Percentiles rank a stretch among this genome's conserved stretches.
phyloP scores from a whole-genome alignment of 1,140 invertebrate genomes.

The Marisa cornuarietis region DNA sequence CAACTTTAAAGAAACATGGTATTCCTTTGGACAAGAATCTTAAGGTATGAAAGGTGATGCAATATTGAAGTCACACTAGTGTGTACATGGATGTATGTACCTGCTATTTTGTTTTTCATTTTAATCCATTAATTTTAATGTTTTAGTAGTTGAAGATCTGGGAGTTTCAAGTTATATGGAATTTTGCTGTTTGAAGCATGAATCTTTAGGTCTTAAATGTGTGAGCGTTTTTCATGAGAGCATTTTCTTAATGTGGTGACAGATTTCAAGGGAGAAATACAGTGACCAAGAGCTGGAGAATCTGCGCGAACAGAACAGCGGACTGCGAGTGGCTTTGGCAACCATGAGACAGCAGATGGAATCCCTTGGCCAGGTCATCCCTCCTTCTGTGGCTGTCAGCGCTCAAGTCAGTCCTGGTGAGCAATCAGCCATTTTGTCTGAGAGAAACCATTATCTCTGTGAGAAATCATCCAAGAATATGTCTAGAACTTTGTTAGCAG shows the following conservation, averaged over 20 bases:
- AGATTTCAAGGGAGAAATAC: conserved; percentile 23
- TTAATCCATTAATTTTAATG: too few relatives aligned
- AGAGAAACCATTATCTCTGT: neutral
- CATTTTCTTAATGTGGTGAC: neutral
- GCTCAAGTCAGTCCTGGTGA: neutral
- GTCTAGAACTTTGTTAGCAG: neutral
- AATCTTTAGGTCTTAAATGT: neutral
- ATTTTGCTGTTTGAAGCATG: neutral
- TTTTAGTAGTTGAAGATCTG: too few relatives aligned
- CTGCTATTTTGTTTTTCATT: too few relatives aligned
- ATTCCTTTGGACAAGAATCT: conserved; percentile 54
- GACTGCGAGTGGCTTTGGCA: conserved; percentile 50
- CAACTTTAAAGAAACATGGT: conserved; percentile 57
- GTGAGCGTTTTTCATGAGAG: neutral
- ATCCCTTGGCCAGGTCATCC: conserved; percentile 48
- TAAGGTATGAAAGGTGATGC: conserved; percentile 30
- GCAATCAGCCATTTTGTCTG: neutral
- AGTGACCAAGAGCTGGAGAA: conserved; percentile 29
- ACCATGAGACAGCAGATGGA: conserved; percentile 65
- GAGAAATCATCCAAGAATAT: neutral
- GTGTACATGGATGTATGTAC: too few relatives aligned
- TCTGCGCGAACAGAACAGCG: conserved; percentile 57
- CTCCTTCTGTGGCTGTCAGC: conserved; percentile 2
- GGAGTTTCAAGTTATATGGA: neutral
- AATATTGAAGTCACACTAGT: too few relatives aligned